Conservation (phyloP, 2,888 invertebrate genomes). For the Himalopsyche kuldschensis region DNA sequence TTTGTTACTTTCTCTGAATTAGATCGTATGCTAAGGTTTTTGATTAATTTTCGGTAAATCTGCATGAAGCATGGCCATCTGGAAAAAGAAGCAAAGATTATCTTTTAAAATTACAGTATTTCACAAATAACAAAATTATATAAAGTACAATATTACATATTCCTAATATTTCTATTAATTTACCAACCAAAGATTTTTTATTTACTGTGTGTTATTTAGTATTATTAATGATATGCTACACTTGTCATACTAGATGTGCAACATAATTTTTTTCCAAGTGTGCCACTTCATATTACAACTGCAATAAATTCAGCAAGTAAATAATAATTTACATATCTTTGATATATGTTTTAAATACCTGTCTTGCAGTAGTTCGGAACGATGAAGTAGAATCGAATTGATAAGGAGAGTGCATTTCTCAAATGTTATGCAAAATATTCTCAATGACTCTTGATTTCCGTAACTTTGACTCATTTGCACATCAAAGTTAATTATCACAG, state of each 20-base stretch:
- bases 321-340: too few relatives aligned
- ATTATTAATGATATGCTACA: too few relatives aligned
- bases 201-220: too few relatives aligned
- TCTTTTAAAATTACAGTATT: too few relatives aligned
- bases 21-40: conserved; percentile 47
- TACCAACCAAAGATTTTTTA: too few relatives aligned
- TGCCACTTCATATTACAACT: too few relatives aligned
- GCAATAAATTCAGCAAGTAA: too few relatives aligned
- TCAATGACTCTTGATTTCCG: conserved; percentile 47
- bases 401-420: conserved; percentile 48
- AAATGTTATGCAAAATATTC: conserved; percentile 47
- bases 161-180: too few relatives aligned
- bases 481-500: conserved; percentile 47
- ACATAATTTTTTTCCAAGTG: too few relatives aligned
- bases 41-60: conserved; percentile 49
- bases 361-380: conserved; percentile 56
- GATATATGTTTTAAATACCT: conserved; percentile 44
- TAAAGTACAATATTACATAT: too few relatives aligned
- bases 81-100: neutral
- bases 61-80: conserved; percentile 58
- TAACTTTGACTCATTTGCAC: conserved; percentile 42
- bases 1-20: conserved; percentile 44
- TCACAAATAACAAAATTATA: too few relatives aligned
- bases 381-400: conserved; percentile 50
- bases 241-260: too few relatives aligned